phyloP scores from a whole-genome alignment of 2,797 vertebrate species.

The Molossus alvarezi region DNA sequence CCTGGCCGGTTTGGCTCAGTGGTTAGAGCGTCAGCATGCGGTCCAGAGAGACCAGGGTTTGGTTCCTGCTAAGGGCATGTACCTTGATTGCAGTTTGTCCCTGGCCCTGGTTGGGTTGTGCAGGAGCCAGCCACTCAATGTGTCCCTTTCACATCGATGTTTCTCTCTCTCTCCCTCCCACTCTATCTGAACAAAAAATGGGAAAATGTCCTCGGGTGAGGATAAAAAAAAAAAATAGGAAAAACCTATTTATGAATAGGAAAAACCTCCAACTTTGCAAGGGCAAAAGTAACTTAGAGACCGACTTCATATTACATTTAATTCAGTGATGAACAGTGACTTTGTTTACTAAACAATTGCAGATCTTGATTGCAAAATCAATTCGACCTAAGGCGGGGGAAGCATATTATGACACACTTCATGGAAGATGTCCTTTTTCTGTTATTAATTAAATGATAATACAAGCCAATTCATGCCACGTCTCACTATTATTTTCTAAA shows the following conservation, averaged over 20 bases:
- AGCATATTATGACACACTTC: constrained; percentile 57
- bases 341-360: constrained; percentile 5
- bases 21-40: too few species aligned
- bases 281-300: not conserved
- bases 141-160: too few species aligned
- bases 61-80: too few species aligned
- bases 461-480: constrained; percentile 84
- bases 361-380: constrained; percentile 67
- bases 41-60: too few species aligned
- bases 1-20: too few species aligned
- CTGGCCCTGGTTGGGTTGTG: too few species aligned
- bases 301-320: not conserved
- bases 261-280: constrained; percentile 41
- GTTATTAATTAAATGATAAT: constrained; percentile 83
- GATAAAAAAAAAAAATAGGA: not conserved
- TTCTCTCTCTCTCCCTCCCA: too few species aligned
- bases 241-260: not conserved
- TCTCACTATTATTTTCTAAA: constrained; percentile 79
- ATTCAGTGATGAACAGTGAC: not conserved
- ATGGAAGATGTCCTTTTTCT: constrained; percentile 71
- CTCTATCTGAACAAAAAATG: too few species aligned
- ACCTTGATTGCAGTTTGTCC: too few species aligned
- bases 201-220: too few species aligned
- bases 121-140: too few species aligned
- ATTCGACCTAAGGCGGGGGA: not conserved